phyloP scores from a whole-genome alignment of 1,140 invertebrate genomes.

The Anastrepha obliqua region DNA sequence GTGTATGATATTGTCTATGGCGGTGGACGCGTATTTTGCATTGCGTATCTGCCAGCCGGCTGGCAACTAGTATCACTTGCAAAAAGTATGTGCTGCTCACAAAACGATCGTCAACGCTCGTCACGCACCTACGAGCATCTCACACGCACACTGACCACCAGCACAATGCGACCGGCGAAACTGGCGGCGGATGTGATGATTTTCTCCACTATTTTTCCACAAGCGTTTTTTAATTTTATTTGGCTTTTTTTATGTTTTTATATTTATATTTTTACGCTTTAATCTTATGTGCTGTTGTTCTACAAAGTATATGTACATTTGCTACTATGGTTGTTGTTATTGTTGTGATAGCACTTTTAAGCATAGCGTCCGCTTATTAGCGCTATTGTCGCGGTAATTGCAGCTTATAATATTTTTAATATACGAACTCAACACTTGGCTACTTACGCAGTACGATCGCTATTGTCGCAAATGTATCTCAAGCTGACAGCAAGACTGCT shows the following conservation, averaged over 20 bases:
- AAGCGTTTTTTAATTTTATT: background rate
- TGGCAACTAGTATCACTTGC: background rate
- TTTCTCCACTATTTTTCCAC: constrained; percentile 39
- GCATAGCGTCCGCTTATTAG: background rate
- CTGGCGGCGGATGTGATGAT: constrained; percentile 24
- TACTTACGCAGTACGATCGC: background rate
- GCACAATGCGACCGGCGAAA: background rate
- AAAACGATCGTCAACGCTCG: background rate
- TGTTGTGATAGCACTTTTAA: constrained; percentile 24
- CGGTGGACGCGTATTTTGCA: constrained; percentile 18
- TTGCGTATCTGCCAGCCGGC: background rate
- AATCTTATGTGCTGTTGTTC: background rate
- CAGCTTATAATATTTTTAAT: background rate
- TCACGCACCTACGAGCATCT: background rate
- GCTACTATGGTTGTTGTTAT: background rate
- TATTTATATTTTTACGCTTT: constrained; percentile 19
- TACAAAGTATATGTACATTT: background rate
- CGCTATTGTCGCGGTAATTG: constrained; percentile 27
- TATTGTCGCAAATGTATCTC: background rate
- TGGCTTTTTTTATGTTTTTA: background rate
- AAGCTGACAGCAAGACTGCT: background rate
- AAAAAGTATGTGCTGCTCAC: constrained; percentile 16
- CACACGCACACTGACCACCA: background rate
- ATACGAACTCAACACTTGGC: background rate
- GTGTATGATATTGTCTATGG: background rate